Evolutionary conservation across 2,888 invertebrate species (phyloP).

Genomic region (Mechanitis messenoides): DNA sequence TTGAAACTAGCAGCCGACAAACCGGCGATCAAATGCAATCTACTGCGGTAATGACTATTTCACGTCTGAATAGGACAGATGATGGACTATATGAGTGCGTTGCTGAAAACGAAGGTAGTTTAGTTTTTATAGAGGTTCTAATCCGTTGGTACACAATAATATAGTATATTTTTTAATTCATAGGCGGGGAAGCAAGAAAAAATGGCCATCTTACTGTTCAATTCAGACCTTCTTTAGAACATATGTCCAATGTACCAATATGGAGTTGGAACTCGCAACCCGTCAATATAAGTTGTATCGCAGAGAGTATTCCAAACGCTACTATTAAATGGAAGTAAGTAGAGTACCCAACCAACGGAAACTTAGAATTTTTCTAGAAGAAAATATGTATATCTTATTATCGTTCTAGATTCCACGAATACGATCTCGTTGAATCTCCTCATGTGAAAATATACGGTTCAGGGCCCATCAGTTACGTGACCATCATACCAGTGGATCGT

Average conservation of each 20-base stretch:
- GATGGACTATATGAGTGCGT: constrained; percentile 94
- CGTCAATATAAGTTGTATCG: constrained; percentile 90
- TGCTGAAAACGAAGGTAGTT: constrained; percentile 82
- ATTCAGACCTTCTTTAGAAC: constrained; percentile 87
- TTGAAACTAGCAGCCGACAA: constrained; percentile 74
- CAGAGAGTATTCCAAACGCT: constrained; percentile 93
- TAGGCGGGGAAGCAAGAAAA: constrained; percentile 81
- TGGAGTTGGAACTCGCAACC: constrained; percentile 90
- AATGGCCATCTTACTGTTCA: constrained; percentile 90
- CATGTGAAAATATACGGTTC: constrained; percentile 79
- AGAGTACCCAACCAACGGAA: constrained; percentile 8
- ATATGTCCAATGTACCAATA: constrained; percentile 81
- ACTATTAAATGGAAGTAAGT: constrained; percentile 89
- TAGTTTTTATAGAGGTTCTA: not conserved
- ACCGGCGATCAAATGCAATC: constrained; percentile 70
- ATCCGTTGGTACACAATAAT: too few species aligned
- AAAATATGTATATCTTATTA: not conserved
- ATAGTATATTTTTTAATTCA: too few species aligned
- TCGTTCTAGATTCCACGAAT: constrained; percentile 63
- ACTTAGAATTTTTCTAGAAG: not conserved
- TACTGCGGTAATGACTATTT: constrained; percentile 81
- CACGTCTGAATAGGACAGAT: constrained; percentile 80
- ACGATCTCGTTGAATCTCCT: constrained; percentile 73
- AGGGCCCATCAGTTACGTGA: constrained; percentile 84
- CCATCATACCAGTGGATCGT: constrained; percentile 80